Conservation (phyloP, 2,888 invertebrate genomes). For the Xylocampa areola region DNA sequence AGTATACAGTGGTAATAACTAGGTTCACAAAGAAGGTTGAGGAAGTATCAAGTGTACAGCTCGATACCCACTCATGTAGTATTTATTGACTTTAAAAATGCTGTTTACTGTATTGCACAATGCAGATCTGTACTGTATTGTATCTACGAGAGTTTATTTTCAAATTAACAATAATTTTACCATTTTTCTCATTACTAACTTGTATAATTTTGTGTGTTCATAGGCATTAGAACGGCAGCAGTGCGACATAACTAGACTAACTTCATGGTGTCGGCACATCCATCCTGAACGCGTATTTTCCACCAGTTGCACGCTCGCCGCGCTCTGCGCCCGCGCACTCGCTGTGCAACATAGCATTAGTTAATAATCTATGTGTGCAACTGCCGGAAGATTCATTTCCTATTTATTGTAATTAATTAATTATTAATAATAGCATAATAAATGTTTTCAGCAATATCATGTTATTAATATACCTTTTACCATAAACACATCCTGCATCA, state of each 20-base stretch:
- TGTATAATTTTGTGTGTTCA: constrained; percentile 61
- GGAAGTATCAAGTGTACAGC: no score
- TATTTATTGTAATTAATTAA: constrained; percentile 67
- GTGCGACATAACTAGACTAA: constrained; percentile 73
- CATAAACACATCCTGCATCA: background rate
- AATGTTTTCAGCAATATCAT: constrained; percentile 53
- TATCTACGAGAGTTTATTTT: no score
- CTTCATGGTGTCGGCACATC: constrained; percentile 81
- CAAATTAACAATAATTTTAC: no score
- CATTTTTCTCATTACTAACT: constrained; percentile 29
- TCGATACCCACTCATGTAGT: no score
- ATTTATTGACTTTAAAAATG: no score
- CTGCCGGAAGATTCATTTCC: constrained; percentile 84
- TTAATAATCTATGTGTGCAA: no score
- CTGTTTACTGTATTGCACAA: no score
- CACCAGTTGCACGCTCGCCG: constrained; percentile 84
- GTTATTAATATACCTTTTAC: constrained; percentile 21
- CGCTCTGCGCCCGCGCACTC: constrained; percentile 53
- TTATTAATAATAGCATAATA: constrained; percentile 66
- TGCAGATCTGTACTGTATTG: no score
- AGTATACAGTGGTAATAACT: no score
- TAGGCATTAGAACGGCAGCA: constrained; percentile 75
- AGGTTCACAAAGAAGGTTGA: no score
- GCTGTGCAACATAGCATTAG: no score
- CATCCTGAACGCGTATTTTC: constrained; percentile 82